These are phyloP conservation scores for Hycleus cichorii DNA, from an alignment of 1,140 invertebrate genomes.

Conservation along the genomic window DNA sequence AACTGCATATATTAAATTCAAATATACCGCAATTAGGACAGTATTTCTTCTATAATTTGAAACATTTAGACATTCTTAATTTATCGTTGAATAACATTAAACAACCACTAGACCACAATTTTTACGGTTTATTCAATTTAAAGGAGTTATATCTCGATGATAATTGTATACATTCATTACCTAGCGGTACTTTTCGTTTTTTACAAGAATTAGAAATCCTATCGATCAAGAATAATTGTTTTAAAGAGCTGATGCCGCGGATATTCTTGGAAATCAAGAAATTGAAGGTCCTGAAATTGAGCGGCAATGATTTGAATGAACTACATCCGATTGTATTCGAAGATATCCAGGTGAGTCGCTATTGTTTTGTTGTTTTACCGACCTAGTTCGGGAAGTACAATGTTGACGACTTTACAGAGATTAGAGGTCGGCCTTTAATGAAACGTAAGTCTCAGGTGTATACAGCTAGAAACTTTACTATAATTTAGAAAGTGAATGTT, in stretches of 20 bases:
- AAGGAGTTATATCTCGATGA: conserved; percentile 80
- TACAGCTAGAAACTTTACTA: no score
- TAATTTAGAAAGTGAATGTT: no score
- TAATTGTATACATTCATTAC: conserved; percentile 66
- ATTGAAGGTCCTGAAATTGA: conserved; percentile 62
- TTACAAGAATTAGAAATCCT: conserved; percentile 59
- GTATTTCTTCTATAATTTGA: conserved; percentile 69
- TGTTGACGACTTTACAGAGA: neutral
- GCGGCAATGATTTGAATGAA: conserved; percentile 61
- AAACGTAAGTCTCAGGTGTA: no score
- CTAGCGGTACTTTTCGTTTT: conserved; percentile 65
- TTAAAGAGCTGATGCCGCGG: conserved; percentile 57
- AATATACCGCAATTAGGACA: conserved; percentile 70
- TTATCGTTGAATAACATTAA: conserved; percentile 71
- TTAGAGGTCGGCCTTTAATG: neutral
- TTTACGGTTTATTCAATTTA: conserved; percentile 64
- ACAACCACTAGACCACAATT: conserved; percentile 73
- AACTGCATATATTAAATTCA: conserved; percentile 67
- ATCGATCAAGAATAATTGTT: conserved; percentile 61
- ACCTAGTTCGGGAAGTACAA: neutral
- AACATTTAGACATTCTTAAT: conserved; percentile 59
- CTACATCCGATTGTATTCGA: conserved; percentile 69
- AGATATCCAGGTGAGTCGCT: conserved; percentile 53
- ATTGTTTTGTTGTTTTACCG: neutral
- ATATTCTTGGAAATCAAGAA: conserved; percentile 61